Percentiles rank a stretch among this genome's conserved stretches.
Evolutionary conservation across 1,140 invertebrate species (phyloP).

Genomic region (Zaprionus africanus): DNA sequence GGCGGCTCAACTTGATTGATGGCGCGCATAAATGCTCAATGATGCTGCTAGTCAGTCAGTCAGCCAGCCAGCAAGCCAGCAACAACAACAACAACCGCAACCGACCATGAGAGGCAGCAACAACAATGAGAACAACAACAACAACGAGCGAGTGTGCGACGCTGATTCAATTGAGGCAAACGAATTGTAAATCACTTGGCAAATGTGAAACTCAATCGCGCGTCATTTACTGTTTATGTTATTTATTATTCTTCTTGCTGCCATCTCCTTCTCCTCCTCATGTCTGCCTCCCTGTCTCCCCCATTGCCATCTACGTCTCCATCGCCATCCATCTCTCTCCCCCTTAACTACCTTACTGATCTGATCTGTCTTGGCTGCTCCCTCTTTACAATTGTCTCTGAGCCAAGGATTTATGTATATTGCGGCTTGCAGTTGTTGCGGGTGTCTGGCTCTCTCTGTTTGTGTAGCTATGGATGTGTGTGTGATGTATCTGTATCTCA

Average conservation of each 20-base stretch:
- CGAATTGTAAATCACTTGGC: constrained; percentile 82
- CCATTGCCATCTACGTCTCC: background rate
- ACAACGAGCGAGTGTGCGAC: constrained; percentile 34
- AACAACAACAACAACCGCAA: constrained; percentile 19
- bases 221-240: constrained; percentile 76
- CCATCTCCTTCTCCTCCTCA: background rate
- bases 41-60: constrained; percentile 70
- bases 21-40: constrained; percentile 80
- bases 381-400: constrained; percentile 39
- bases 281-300: background rate
- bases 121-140: constrained; percentile 37
- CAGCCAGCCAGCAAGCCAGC: constrained; percentile 7
- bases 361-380: background rate
- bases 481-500: background rate
- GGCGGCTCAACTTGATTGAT: constrained; percentile 75
- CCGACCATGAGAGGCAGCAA: constrained; percentile 27
- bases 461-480: background rate
- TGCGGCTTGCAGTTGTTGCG: constrained; percentile 57
- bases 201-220: constrained; percentile 82
- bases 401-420: constrained; percentile 78
- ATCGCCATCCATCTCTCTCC: no score
- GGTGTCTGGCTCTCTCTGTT: constrained; percentile 47
- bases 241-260: constrained; percentile 75
- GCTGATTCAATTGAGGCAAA: constrained; percentile 78
- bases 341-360: constrained; percentile 5